A percentile compares a stretch with the other conserved stretches of the same genome.
These are phyloP conservation scores for Xanthostigma xanthostigma DNA, from an alignment of 2,888 invertebrate genomes.

Conservation along the genomic window DNA sequence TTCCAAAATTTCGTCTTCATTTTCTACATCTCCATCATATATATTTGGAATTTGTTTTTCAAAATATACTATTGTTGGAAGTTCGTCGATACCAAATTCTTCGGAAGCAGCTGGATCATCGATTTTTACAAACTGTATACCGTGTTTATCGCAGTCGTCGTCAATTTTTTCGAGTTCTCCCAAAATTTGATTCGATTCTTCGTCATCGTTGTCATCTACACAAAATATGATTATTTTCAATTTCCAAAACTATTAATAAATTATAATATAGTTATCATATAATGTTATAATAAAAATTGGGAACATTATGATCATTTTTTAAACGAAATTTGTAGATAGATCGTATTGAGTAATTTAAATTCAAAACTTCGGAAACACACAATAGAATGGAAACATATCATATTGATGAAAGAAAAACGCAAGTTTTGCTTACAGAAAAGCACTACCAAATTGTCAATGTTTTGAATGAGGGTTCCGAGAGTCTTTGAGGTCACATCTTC, in stretches of 20 bases:
- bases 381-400: neutral
- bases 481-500: conserved; percentile 89
- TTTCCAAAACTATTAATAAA: neutral
- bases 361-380: neutral
- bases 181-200: conserved; percentile 73
- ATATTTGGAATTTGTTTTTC: conserved; percentile 87
- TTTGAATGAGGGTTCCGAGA: conserved; percentile 71
- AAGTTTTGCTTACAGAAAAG: conserved; percentile 63
- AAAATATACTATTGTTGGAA: conserved; percentile 80
- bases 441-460: conserved; percentile 82
- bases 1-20: conserved; percentile 76
- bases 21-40: conserved; percentile 78
- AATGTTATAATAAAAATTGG: neutral
- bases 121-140: conserved; percentile 87
- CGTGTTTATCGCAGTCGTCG: conserved; percentile 83
- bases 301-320: neutral
- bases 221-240: conserved; percentile 13
- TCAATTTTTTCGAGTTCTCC: conserved; percentile 84
- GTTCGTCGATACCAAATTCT: conserved; percentile 70
- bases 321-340: neutral
- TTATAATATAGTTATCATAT: neutral
- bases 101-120: conserved; percentile 72
- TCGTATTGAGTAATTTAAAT: too few relatives aligned
- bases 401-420: conserved; percentile 2
- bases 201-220: conserved; percentile 80